A percentile compares a stretch with the other conserved stretches of the same genome.
phyloP scores from a whole-genome alignment of 2,113 vertebrate species.

The Aviceda subcristata region DNA sequence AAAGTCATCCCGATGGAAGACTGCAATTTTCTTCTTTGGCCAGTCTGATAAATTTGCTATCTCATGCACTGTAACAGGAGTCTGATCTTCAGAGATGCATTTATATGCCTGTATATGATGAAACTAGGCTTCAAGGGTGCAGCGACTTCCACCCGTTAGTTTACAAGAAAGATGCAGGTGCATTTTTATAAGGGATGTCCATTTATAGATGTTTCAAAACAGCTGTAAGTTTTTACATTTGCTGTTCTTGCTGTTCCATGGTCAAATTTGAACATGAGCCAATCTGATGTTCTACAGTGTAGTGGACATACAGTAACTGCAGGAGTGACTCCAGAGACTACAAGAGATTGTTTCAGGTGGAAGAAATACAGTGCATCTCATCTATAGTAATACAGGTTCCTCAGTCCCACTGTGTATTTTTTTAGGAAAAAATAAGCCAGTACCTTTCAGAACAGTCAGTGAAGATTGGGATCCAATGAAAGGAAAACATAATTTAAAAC shows the following conservation, averaged over 20 bases:
- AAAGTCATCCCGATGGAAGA: not conserved
- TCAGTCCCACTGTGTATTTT: not conserved
- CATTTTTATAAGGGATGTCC: not conserved
- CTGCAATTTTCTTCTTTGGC: not conserved
- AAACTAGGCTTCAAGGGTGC: not conserved
- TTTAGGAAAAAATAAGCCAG: not conserved
- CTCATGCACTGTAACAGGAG: not conserved
- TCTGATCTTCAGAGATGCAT: not conserved
- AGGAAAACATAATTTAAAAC: not conserved
- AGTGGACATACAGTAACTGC: not conserved
- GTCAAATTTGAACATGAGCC: not conserved
- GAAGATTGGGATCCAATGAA: not conserved
- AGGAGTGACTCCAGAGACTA: not conserved
- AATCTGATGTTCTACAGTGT: not conserved
- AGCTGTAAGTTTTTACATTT: not conserved
- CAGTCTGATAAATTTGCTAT: not conserved
- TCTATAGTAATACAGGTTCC: not conserved
- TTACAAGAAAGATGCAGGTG: not conserved
- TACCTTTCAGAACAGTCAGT: conserved; percentile 8
- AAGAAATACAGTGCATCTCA: not conserved
- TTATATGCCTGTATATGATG: not conserved
- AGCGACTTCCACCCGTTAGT: not conserved
- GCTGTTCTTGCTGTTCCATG: not conserved
- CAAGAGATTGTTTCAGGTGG: not conserved
- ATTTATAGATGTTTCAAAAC: not conserved